Percentiles rank a stretch among this genome's conserved stretches.
Evolutionary conservation across 2,113 vertebrate genomes (phyloP).

Genomic region (Rhabdomys dilectus): DNA sequence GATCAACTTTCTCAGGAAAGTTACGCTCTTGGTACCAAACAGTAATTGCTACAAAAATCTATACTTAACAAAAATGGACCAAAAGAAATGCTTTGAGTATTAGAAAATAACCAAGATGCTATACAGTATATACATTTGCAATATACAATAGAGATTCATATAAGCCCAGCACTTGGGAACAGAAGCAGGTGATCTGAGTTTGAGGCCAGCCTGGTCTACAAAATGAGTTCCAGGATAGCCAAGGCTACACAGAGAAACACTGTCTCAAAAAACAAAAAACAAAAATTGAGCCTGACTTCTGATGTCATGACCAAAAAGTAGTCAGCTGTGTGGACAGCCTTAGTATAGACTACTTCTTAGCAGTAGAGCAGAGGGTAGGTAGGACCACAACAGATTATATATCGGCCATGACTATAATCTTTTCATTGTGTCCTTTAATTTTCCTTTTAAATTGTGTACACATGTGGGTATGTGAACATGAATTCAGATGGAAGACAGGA

Average conservation of each 20-base stretch:
- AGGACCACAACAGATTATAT: not conserved
- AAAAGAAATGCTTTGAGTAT: constrained; percentile 54
- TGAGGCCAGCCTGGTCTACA: not conserved
- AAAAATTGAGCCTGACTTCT: constrained; percentile 6
- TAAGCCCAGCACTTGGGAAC: not conserved
- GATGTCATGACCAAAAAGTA: constrained; percentile 31
- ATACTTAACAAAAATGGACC: constrained; percentile 6
- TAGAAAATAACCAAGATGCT: constrained; percentile 39
- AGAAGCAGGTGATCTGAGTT: not conserved
- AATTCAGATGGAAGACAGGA: not conserved
- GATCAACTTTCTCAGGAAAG: not conserved
- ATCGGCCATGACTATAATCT: not conserved
- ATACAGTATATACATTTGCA: not conserved
- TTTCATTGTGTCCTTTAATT: not conserved
- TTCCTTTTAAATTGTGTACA: not conserved
- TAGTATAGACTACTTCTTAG: not conserved
- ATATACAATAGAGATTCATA: constrained; percentile 38
- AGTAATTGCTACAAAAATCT: constrained; percentile 13
- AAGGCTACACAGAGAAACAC: not conserved
- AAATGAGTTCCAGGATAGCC: not conserved
- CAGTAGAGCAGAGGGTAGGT: no score
- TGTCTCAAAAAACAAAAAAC: not conserved
- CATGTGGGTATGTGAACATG: not conserved
- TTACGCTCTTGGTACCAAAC: not conserved
- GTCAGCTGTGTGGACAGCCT: not conserved